Evolutionary conservation across 2,113 vertebrate genomes (phyloP).

Genomic region (Donacobius atricapilla): DNA sequence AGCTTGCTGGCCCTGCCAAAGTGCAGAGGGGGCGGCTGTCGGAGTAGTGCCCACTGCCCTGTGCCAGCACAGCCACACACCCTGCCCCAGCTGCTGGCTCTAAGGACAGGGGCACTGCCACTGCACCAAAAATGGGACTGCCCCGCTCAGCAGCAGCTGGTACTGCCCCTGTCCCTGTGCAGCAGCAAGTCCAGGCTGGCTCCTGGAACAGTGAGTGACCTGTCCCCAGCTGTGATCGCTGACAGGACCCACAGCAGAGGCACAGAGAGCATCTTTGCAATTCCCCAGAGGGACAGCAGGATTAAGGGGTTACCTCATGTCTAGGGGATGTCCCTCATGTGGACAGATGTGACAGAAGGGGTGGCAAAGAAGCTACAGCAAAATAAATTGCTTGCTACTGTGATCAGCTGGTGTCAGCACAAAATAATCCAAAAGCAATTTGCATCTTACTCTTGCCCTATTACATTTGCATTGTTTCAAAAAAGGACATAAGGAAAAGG

Average conservation of each 20-base stretch:
- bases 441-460: neutral
- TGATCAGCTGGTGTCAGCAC: neutral
- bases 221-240: fast-evolving
- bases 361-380: neutral
- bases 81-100: neutral
- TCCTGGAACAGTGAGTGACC: neutral
- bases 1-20: neutral
- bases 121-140: neutral
- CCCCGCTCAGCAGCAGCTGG: neutral
- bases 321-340: neutral
- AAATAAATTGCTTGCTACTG: neutral
- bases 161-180: neutral
- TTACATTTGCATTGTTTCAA: neutral
- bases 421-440: neutral
- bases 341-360: neutral
- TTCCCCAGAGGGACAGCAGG: fast-evolving
- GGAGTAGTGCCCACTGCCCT: neutral
- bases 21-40: neutral
- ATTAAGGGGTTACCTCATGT: neutral
- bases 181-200: neutral
- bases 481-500: neutral
- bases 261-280: neutral
- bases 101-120: neutral
- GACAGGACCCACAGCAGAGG: neutral
- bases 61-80: neutral